Conservation (phyloP, 1,140 invertebrate genomes). For the Augochlora pura region DNA sequence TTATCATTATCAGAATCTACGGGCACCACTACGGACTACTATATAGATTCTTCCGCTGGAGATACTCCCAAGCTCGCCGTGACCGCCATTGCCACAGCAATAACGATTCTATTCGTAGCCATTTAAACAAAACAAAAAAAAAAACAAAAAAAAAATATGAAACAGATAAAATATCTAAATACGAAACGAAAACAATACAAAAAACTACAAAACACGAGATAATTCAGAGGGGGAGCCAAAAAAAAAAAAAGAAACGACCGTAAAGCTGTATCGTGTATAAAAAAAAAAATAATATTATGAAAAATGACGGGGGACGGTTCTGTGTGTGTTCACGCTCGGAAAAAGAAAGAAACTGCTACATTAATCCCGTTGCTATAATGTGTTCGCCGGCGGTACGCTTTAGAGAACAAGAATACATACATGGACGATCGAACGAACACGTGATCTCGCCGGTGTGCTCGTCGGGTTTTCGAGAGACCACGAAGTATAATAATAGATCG, state of each 20-base stretch:
- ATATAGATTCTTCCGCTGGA: slow-evolving; percentile 73
- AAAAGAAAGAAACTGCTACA: not conserved
- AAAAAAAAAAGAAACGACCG: not conserved
- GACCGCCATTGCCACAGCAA: slow-evolving; percentile 74
- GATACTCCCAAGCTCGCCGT: slow-evolving; percentile 74
- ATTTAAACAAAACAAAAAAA: slow-evolving; percentile 66
- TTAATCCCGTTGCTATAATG: no score
- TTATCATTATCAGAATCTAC: slow-evolving; percentile 78
- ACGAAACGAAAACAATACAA: not conserved
- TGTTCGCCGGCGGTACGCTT: no score
- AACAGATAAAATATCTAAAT: not conserved
- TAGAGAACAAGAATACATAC: no score
- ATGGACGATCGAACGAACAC: no score
- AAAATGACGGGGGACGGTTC: not conserved
- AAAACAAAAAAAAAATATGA: no score
- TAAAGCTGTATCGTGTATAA: not conserved
- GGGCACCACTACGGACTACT: slow-evolving; percentile 72
- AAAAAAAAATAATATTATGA: no score
- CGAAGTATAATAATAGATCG: no score
- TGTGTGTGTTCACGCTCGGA: not conserved
- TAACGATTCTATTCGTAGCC: slow-evolving; percentile 74
- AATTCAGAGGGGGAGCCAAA: slow-evolving; percentile 10
- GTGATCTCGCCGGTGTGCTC: no score
- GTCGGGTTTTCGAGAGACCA: no score
- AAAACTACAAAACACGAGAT: slow-evolving; percentile 3